Base-by-base conservation (phyloP, 2,113 vertebrate species). In the Rafetus swinhoei region DNA sequence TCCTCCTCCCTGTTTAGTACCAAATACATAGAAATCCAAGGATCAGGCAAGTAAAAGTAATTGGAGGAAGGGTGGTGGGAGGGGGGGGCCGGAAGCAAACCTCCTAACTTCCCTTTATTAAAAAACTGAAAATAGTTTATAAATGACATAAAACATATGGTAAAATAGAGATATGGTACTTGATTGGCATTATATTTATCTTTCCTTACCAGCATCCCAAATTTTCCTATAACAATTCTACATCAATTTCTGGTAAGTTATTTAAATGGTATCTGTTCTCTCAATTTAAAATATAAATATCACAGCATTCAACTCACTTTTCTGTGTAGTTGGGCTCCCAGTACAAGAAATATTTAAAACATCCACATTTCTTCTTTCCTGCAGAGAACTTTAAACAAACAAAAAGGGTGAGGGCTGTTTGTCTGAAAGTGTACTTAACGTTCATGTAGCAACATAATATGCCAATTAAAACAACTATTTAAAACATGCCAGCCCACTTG, bases 331-430 rank as follows among this genome's bases (percentile, higher is more conserved):
- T 90, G 93, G 84, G 65, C 29, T 93, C 84, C 90, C 90, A 90
- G 90, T 80, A 89, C 88, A 95, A 93, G 95, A 84, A 89, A 92
- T 89, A 95, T 95, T 96, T 94, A 87, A 90, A 92, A 91, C 93
- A 94, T 96, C 88, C 91, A 90, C 39, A 77, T 93, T 97, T 97
- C 96, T 98, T 97, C 97, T 98, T 89, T 95, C 97, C 53, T 96
- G 97, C 65, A 97, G 95, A 39, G 93, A 97, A 95, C 98, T 98
- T 94, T n/a, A 97, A 97, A 24, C 79, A 97, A 97, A 97, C 25
- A 65, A 81, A 88, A 72, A 85, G 93, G 50, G 79, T 57, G 86
- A 57, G 10, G 45, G 45, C 45, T 69, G 84, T 82, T 85, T 56
- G 14, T 5, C 50, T 89, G 50, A 89, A 86, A 80, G 1, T 0